Conservation (phyloP, 2,113 vertebrate species). For the Delphinus delphis region DNA sequence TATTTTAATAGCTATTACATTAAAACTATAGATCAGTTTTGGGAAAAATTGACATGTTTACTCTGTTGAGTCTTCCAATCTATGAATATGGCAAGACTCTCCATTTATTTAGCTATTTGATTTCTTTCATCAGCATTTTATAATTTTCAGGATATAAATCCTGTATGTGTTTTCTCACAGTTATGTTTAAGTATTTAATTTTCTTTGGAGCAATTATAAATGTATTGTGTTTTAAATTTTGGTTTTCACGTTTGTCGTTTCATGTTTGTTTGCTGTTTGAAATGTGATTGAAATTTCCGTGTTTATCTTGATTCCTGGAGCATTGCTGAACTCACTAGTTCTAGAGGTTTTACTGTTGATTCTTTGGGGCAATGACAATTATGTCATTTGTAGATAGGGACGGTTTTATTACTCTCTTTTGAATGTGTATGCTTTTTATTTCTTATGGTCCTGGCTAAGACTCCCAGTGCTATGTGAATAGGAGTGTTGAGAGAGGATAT, state of each 20-base stretch:
- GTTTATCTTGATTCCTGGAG: not conserved
- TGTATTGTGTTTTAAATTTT: not conserved
- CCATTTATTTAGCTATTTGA: not conserved
- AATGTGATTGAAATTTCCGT: not conserved
- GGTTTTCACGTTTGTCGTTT: not conserved
- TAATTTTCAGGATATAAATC: slow-evolving; percentile 14
- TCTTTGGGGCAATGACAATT: not conserved
- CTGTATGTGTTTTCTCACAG: not conserved
- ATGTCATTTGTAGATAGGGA: not conserved
- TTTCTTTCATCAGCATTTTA: not conserved
- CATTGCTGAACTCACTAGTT: not conserved
- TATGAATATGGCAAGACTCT: not conserved
- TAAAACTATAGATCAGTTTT: not conserved
- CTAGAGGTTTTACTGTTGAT: not conserved
- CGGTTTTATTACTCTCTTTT: not conserved
- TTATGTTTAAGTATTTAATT: not conserved
- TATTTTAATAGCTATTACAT: not conserved
- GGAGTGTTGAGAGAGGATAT: not conserved
- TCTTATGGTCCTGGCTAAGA: not conserved
- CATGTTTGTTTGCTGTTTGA: not conserved
- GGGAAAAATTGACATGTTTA: not conserved
- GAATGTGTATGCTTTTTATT: not conserved
- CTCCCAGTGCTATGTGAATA: not conserved
- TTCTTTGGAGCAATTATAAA: not conserved
- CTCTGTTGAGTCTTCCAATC: not conserved